phyloP scores from a whole-genome alignment of 2,113 vertebrate genomes.

The Planiliza haematocheilus region DNA sequence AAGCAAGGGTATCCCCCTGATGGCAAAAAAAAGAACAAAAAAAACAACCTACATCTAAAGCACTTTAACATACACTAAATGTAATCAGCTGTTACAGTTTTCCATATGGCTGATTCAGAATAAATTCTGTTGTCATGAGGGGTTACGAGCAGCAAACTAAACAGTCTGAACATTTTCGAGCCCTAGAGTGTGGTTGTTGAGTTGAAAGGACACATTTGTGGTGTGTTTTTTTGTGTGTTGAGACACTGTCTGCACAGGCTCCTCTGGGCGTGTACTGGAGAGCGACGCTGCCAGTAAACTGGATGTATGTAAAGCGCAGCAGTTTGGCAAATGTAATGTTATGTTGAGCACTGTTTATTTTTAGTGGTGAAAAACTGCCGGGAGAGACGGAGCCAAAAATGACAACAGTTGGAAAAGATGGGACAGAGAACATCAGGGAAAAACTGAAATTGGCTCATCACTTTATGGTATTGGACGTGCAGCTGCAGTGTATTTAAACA shows the following conservation, averaged over 20 bases:
- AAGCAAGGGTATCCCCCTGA: neutral
- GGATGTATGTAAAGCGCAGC: constrained; percentile 35
- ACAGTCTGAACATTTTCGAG: neutral
- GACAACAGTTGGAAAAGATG: constrained; percentile 8
- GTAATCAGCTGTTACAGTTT: constrained; percentile 4
- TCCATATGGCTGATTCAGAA: constrained; percentile 13
- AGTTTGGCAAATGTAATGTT: constrained; percentile 33
- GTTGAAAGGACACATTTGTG: constrained; percentile 29
- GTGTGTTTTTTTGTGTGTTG: constrained; percentile 20
- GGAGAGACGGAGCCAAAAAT: constrained; percentile 7
- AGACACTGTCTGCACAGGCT: constrained; percentile 5
- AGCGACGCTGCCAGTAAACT: constrained; percentile 32
- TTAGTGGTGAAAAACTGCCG: constrained; percentile 7
- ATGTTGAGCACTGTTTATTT: constrained; percentile 13
- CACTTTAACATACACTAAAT: neutral
- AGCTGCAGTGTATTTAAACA: constrained; percentile 5
- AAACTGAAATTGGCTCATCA: constrained; percentile 4
- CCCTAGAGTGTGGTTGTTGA: neutral
- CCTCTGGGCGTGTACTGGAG: constrained; percentile 11
- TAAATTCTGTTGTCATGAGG: neutral
- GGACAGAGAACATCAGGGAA: constrained; percentile 25
- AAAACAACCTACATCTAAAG: constrained; percentile 8
- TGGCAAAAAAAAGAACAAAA: constrained; percentile 18
- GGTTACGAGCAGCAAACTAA: constrained; percentile 2
- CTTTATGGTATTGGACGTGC: constrained; percentile 23